phyloP scores from a whole-genome alignment of 2,888 invertebrate species.

The Meloe dianella region DNA sequence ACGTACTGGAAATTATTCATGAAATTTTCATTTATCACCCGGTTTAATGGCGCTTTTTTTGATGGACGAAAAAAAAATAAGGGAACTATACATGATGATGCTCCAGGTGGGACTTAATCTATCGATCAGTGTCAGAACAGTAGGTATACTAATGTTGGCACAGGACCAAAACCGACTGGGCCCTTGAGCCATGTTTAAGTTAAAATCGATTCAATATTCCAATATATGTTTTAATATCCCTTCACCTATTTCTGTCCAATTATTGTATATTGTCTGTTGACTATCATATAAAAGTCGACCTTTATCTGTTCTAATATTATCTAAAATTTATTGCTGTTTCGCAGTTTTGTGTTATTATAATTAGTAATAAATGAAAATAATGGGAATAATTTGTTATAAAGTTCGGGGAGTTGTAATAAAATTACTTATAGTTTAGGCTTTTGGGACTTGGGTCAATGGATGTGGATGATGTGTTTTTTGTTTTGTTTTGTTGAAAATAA shows the following conservation, averaged over 20 bases:
- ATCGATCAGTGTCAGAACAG: background rate
- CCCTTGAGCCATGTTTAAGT: background rate
- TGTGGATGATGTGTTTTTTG: too few relatives aligned
- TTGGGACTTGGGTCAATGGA: too few relatives aligned
- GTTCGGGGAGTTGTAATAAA: background rate
- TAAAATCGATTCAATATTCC: background rate
- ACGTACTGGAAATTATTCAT: background rate
- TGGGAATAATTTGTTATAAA: background rate
- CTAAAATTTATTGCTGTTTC: background rate
- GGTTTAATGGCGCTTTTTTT: too few relatives aligned
- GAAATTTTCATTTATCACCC: too few relatives aligned
- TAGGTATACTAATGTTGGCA: background rate
- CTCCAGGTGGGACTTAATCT: background rate
- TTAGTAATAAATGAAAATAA: background rate
- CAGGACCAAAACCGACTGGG: background rate
- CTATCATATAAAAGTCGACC: background rate
- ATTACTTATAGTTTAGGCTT: too few relatives aligned
- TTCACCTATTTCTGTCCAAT: background rate
- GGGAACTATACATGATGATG: background rate
- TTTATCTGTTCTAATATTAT: background rate
- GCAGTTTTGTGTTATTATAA: background rate
- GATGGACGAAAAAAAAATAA: background rate
- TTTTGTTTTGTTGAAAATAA: too few relatives aligned
- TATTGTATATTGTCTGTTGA: background rate
- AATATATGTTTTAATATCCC: background rate